A percentile compares a stretch with the other conserved stretches of the same genome.
These are phyloP conservation scores for Akabosia matsudoensis DNA, from an alignment of 1,140 invertebrate genomes.

Conservation along the genomic window DNA sequence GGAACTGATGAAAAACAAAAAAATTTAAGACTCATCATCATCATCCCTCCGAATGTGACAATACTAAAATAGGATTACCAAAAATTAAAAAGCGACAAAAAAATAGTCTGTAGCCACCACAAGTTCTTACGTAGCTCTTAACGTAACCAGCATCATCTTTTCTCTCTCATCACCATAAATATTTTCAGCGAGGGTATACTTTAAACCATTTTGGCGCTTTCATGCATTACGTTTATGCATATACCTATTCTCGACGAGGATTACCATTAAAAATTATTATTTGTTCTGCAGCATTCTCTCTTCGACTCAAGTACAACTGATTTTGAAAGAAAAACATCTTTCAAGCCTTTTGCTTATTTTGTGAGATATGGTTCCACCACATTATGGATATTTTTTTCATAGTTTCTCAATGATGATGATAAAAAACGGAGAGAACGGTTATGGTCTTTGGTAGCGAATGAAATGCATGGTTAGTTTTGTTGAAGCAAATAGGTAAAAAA, in stretches of 20 bases:
- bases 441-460: background rate
- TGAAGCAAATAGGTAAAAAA: slow-evolving; percentile 1
- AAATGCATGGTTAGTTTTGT: background rate
- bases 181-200: background rate
- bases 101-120: too few relatives aligned
- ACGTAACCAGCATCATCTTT: background rate
- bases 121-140: background rate
- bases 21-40: slow-evolving; percentile 5
- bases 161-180: background rate
- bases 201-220: background rate
- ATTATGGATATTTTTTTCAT: background rate
- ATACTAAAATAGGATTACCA: background rate
- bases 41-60: background rate
- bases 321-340: slow-evolving; percentile 7
- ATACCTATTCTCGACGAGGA: background rate
- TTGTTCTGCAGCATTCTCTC: background rate
- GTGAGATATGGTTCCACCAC: background rate
- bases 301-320: background rate
- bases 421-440: background rate
- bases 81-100: background rate
- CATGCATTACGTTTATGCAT: background rate
- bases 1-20: background rate
- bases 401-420: background rate
- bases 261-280: slow-evolving; percentile 16
- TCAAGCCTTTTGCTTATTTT: slow-evolving; percentile 6